Base-by-base conservation (phyloP, 2,113 vertebrate genomes). In the Calyptommatus sinebrachiatus region DNA sequence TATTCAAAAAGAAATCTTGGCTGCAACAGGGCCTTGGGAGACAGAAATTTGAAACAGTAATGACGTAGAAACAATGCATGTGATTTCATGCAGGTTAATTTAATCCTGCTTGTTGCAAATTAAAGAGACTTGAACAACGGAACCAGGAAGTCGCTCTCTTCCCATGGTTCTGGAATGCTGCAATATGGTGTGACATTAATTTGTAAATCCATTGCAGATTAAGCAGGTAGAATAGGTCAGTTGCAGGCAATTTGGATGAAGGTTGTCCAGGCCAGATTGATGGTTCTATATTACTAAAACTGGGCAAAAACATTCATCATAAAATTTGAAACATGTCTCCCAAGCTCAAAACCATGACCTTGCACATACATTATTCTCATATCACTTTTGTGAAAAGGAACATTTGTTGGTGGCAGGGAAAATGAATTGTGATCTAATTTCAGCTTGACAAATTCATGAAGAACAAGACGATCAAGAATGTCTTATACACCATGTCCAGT, bases 231-330 rank as follows among this genome's bases (percentile, higher is more conserved):
- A 77, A 24, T 57, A 11, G 12, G 14, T 14, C 14, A 61, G 12
- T 48, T 45, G n/a, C 26, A 20, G 50, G 62, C 28, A 31, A 45
- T 16, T 24, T 4, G 28, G 71, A 18, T 53, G 46, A 12, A 26
- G 29, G 21, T 18, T 61, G 20, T 24, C 53, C 53, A 18, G 4
- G 53, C 16, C 21, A 10, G n/a, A 66, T 29, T 2, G 11, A n/a
- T 61, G 1, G 2, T 31, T 24, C 5, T 67, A 76, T 69, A 79
- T 0, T 9, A 80, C 0, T 9, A 80, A 77, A 82, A 31, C 66
- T 82, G 73, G 57, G 73, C 1, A 1, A 74, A 73, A 84, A 82
- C 83, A 53, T 18, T 48, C 71, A 69, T 29, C 41, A 18, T 50
- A 45, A 50, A 74, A n/a, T 2, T 3, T 50, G 7, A 7, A 63